Percentiles rank a stretch among this genome's conserved stretches.
Evolutionary conservation across 2,113 vertebrate genomes (phyloP).

Genomic region (Globicephala melas): DNA sequence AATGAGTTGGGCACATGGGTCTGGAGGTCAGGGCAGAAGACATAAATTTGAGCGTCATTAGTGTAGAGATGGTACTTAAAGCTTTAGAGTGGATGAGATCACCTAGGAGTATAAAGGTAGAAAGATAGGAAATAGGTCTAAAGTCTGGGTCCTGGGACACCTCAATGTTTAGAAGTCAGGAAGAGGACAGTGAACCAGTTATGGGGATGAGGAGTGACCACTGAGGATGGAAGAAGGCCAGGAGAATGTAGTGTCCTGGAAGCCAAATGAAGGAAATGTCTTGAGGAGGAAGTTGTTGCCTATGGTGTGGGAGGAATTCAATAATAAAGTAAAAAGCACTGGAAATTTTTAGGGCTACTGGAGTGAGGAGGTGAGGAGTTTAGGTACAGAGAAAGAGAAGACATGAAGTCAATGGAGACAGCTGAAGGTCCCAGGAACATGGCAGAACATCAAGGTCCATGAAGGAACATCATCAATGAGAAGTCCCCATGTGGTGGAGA

Average conservation of each 20-base stretch:
- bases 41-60: neutral
- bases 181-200: neutral
- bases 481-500: neutral
- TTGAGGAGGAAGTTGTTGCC: neutral
- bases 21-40: neutral
- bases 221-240: neutral
- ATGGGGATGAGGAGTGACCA: neutral
- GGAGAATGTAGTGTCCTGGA: neutral
- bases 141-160: neutral
- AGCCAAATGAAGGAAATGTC: conserved; percentile 7
- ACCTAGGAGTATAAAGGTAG: neutral
- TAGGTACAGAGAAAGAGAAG: neutral
- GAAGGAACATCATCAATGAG: neutral
- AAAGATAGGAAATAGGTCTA: neutral
- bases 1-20: neutral
- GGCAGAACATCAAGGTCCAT: neutral
- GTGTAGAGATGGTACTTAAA: neutral
- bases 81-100: neutral
- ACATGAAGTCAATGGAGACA: neutral
- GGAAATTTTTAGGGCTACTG: neutral
- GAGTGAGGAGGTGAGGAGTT: neutral
- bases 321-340: neutral
- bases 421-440: neutral
- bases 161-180: neutral
- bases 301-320: neutral